Conservation (phyloP, 2,113 vertebrate genomes). For the Odontophorus gujanensis region DNA sequence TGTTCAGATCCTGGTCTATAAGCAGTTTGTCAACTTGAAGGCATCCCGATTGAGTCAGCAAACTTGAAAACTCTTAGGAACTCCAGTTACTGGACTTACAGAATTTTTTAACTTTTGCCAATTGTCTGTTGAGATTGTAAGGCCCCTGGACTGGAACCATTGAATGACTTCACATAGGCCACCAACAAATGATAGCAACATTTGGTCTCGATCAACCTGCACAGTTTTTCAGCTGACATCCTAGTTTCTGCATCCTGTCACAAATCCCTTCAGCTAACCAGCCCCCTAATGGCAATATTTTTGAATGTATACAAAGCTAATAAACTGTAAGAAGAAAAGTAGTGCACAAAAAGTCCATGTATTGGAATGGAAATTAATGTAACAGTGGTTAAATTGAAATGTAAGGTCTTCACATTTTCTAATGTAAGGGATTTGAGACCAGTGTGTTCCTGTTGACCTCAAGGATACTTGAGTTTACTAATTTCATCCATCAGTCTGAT, state of each 20-base stretch:
- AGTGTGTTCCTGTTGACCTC: not conserved
- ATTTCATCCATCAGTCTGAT: not conserved
- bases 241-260: constrained; percentile 46
- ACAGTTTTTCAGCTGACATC: constrained; percentile 23
- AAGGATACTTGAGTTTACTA: not conserved
- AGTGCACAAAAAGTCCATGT: not conserved
- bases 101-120: constrained; percentile 36
- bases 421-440: not conserved
- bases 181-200: constrained; percentile 54
- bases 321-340: not conserved
- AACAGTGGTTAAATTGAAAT: not conserved
- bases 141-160: constrained; percentile 16
- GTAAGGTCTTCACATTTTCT: not conserved
- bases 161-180: constrained; percentile 39
- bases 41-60: not conserved
- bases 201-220: constrained; percentile 52
- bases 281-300: not conserved
- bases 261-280: not conserved
- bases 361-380: not conserved
- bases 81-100: not conserved
- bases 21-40: not conserved
- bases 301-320: constrained; percentile 1
- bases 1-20: not conserved
- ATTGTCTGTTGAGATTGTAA: constrained; percentile 8
- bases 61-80: not conserved